Percentiles rank a stretch among this genome's conserved stretches.
Evolutionary conservation across 37 sponge, comb jelly and placozoan species (phyloP).

Genomic region (Beroe forskalii): DNA sequence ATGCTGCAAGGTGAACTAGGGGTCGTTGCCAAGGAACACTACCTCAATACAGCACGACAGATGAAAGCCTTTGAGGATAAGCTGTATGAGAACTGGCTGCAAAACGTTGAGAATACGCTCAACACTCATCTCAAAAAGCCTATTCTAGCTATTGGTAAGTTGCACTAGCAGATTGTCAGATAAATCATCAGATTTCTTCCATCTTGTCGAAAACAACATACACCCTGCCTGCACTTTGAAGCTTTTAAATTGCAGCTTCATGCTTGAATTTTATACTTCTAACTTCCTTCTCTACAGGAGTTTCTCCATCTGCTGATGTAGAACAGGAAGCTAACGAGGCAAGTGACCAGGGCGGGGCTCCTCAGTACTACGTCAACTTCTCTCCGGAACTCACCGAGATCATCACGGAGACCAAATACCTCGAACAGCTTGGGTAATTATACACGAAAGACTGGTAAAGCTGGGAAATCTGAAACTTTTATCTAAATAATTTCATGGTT

Average conservation of each 20-base stretch:
- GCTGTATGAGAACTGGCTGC: constrained; percentile 80
- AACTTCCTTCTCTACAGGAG: background rate
- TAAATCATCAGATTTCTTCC: too few species aligned
- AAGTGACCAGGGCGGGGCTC: constrained; percentile 15
- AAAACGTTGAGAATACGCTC: constrained; percentile 71
- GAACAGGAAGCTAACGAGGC: background rate
- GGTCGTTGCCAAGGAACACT: constrained; percentile 78
- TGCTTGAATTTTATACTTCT: too few species aligned
- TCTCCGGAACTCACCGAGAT: constrained; percentile 86
- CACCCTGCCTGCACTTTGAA: too few species aligned
- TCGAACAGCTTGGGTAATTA: constrained; percentile 92
- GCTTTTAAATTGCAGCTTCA: too few species aligned
- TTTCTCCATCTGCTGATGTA: background rate
- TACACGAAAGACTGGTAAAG: too few species aligned
- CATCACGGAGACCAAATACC: constrained; percentile 87
- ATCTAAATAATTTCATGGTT: too few species aligned
- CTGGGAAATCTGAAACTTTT: too few species aligned
- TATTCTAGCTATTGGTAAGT: constrained; percentile 72
- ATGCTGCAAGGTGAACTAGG: constrained; percentile 66
- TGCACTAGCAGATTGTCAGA: too few species aligned
- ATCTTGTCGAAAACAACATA: too few species aligned
- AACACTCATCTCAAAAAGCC: constrained; percentile 82
- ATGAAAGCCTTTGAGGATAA: constrained; percentile 94
- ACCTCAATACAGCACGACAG: constrained; percentile 86
- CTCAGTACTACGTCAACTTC: constrained; percentile 79